Evolutionary conservation across 2,113 vertebrate genomes (phyloP).

Genomic region (Larimichthys crocea): DNA sequence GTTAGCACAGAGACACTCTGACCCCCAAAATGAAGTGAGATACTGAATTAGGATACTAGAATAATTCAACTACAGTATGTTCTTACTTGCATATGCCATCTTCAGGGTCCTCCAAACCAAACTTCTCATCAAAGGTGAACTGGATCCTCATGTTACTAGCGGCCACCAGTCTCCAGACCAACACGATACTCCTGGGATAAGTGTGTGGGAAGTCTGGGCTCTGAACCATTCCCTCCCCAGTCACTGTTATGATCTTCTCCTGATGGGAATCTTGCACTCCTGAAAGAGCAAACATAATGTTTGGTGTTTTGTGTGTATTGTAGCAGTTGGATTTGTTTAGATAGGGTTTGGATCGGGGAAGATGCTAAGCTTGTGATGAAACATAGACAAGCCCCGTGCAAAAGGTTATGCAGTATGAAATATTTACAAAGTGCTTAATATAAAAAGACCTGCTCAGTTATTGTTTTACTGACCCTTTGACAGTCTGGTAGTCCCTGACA

Average conservation of each 20-base stretch:
- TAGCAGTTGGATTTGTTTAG: background rate
- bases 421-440: background rate
- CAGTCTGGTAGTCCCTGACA: background rate
- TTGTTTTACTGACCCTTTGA: background rate
- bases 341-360: conserved; percentile 4
- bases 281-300: conserved; percentile 73
- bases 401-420: background rate
- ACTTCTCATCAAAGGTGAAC: conserved; percentile 93
- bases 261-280: conserved; percentile 95
- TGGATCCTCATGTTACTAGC: conserved; percentile 91
- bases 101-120: conserved; percentile 98
- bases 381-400: background rate
- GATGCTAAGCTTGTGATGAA: background rate
- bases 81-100: conserved; percentile 99
- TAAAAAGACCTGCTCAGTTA: background rate
- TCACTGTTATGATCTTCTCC: conserved; percentile 93
- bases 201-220: conserved; percentile 94
- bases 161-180: conserved; percentile 94
- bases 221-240: conserved; percentile 92
- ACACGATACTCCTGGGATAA: conserved; percentile 91
- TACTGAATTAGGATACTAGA: background rate
- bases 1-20: no score
- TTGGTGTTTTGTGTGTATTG: background rate
- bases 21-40: background rate
- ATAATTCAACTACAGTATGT: background rate